These are phyloP conservation scores for Sinelater perroti DNA, from an alignment of 2,888 invertebrate species.

Conservation along the genomic window DNA sequence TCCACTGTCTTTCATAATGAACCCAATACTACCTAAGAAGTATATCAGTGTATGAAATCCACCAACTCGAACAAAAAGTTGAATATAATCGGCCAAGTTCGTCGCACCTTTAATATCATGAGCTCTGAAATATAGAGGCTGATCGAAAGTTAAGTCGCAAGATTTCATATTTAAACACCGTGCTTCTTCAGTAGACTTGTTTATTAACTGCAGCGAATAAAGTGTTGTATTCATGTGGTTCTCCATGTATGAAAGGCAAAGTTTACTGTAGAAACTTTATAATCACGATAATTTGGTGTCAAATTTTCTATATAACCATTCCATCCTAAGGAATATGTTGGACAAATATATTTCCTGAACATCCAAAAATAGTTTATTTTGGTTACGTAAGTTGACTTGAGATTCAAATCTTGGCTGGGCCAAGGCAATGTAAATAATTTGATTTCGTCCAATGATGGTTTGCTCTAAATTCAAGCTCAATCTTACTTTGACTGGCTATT, in stretches of 20 bases:
- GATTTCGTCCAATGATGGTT: too few relatives aligned
- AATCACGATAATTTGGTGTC: not conserved
- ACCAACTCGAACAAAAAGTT: not conserved
- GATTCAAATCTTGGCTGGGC: too few relatives aligned
- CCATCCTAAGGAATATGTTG: not conserved
- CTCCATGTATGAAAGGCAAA: not conserved
- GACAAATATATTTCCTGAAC: not conserved
- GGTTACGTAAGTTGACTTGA: too few relatives aligned
- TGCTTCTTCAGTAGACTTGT: not conserved
- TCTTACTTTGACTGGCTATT: too few relatives aligned
- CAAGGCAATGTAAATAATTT: too few relatives aligned
- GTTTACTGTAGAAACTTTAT: not conserved
- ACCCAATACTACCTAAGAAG: not conserved
- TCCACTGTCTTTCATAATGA: not conserved
- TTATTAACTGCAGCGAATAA: not conserved
- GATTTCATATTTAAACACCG: not conserved
- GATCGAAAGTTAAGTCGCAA: not conserved
- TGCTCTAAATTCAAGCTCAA: too few relatives aligned
- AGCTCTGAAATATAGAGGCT: not conserved
- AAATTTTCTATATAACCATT: not conserved
- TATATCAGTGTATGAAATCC: not conserved
- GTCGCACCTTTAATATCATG: not conserved
- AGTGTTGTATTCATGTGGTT: not conserved
- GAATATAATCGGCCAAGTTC: not conserved
- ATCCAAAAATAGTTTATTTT: not conserved